phyloP scores from a whole-genome alignment of 1,140 invertebrate genomes.

The Akabosia matsudoensis region DNA sequence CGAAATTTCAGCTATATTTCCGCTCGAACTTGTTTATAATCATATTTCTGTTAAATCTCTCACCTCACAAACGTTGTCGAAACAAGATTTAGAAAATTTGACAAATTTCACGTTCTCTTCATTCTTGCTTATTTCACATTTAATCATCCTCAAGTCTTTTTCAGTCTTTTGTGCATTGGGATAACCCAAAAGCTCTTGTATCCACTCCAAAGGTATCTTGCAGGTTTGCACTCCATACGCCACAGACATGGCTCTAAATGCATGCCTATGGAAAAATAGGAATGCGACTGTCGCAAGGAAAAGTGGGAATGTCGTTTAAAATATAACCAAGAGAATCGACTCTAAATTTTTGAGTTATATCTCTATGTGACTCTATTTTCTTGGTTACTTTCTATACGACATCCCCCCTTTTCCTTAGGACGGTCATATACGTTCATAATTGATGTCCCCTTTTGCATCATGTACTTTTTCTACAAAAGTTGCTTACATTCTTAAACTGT shows the following conservation, averaged over 20 bases:
- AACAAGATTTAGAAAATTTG: background rate
- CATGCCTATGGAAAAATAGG: conserved; percentile 22
- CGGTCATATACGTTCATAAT: background rate
- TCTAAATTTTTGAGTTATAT: no score
- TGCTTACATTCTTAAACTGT: conserved; percentile 28
- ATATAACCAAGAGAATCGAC: no score
- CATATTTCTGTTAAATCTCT: background rate
- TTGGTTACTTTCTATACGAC: no score
- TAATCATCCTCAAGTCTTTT: background rate
- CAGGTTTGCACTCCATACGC: conserved; percentile 37
- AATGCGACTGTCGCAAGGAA: no score
- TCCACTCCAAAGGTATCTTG: conserved; percentile 32
- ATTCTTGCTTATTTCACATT: background rate
- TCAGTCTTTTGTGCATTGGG: background rate
- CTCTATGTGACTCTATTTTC: no score
- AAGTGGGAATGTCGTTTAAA: no score
- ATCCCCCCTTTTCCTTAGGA: no score
- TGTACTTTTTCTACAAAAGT: background rate
- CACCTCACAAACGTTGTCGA: background rate
- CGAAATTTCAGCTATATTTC: background rate
- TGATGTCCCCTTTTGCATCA: background rate
- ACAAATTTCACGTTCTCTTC: background rate
- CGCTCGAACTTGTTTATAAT: no score
- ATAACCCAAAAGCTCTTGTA: background rate
- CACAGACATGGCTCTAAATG: conserved; percentile 25